These are phyloP conservation scores for Xestoiulus laeticollis DNA, from an alignment of 2,888 invertebrate species.

Conservation along the genomic window DNA sequence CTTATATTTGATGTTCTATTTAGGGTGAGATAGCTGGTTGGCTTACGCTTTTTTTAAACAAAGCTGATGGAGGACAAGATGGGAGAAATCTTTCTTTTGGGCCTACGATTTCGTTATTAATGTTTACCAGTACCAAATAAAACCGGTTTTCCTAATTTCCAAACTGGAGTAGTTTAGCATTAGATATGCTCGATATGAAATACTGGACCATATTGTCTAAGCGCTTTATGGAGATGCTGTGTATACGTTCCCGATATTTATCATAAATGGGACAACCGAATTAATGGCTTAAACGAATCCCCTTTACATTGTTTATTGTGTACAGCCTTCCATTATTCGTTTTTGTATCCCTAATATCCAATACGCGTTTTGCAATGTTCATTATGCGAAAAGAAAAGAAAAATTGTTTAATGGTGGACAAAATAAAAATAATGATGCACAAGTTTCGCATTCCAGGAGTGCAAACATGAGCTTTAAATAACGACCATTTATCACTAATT, in stretches of 20 bases:
- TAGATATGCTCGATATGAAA: slow-evolving; percentile 34
- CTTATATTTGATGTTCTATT: not conserved
- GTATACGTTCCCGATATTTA: slow-evolving; percentile 22
- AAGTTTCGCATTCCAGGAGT: not conserved
- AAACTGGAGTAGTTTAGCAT: slow-evolving; percentile 23
- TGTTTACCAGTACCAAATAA: not conserved
- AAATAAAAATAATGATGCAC: not conserved
- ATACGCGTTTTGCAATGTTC: not conserved
- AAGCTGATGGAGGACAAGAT: slow-evolving; percentile 23
- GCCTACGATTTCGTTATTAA: not conserved
- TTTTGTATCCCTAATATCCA: not conserved
- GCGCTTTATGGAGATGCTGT: not conserved
- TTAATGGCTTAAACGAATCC: slow-evolving; percentile 29
- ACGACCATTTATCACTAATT: no score
- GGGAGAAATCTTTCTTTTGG: not conserved
- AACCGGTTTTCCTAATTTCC: not conserved
- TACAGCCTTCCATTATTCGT: not conserved
- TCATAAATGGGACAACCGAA: not conserved
- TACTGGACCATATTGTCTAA: slow-evolving; percentile 16
- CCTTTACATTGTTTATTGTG: slow-evolving; percentile 19
- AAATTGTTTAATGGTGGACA: not conserved
- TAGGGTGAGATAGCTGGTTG: not conserved
- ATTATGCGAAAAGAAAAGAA: not conserved
- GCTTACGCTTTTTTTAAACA: not conserved
- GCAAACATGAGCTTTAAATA: no score